These are phyloP conservation scores for Aegithalos caudatus DNA, from an alignment of 2,113 vertebrate species.

Conservation along the genomic window DNA sequence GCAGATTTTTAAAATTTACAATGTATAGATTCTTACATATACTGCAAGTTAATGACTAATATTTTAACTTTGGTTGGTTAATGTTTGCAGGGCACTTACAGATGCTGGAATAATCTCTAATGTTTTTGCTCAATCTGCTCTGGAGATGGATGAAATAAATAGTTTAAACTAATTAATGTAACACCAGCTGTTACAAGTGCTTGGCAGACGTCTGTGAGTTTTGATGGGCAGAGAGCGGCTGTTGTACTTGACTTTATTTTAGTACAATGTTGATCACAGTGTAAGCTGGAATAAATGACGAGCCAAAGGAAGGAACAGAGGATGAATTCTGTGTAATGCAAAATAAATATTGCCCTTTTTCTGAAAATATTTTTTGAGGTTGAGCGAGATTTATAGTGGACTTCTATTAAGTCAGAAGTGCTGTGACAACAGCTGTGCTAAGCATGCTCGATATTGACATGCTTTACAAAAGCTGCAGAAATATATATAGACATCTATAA, in stretches of 20 bases:
- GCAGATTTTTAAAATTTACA: not conserved
- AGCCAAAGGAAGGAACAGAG: conserved; percentile 84
- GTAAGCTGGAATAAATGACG: conserved; percentile 94
- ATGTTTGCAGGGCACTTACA: conserved; percentile 99
- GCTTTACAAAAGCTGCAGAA: conserved; percentile 2
- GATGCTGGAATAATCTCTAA: conserved; percentile 99
- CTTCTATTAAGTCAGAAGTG: conserved; percentile 41
- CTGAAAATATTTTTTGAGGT: conserved; percentile 57
- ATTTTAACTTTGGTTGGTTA: conserved; percentile 92
- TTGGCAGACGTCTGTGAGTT: conserved; percentile 99
- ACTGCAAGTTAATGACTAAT: conserved; percentile 84
- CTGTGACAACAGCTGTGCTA: conserved; percentile 52
- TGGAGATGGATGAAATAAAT: conserved; percentile 99
- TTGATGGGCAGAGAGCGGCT: conserved; percentile 96
- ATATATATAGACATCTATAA: not conserved
- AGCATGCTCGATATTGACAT: not conserved
- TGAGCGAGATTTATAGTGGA: not conserved
- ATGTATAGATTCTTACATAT: conserved; percentile 53
- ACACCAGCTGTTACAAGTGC: conserved; percentile 99
- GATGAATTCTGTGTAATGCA: conserved; percentile 67
- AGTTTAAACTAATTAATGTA: conserved; percentile 99
- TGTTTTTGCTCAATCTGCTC: conserved; percentile 99
- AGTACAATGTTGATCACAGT: conserved; percentile 95
- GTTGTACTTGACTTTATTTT: conserved; percentile 93
- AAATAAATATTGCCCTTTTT: conserved; percentile 68